Conservation (phyloP, 2,113 vertebrate species). For the Hippocampus guttulatus region DNA sequence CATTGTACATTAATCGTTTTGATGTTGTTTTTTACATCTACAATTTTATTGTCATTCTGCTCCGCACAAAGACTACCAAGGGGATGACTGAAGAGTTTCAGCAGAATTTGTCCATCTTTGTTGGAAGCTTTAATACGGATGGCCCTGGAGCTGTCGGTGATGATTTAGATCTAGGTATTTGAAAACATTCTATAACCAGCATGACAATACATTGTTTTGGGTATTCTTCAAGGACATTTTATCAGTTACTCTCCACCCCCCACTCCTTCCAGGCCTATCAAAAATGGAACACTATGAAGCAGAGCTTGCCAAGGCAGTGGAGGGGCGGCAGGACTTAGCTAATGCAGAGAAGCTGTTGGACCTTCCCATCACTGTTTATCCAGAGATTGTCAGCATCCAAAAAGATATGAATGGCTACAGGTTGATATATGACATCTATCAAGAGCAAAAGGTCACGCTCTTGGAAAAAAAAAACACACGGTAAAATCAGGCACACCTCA, state of each 20-base stretch:
- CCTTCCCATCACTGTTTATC: slow-evolving; percentile 77
- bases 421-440: slow-evolving; percentile 81
- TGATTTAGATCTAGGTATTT: slow-evolving; percentile 84
- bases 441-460: slow-evolving; percentile 71
- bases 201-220: neutral
- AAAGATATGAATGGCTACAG: slow-evolving; percentile 79
- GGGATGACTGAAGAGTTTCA: slow-evolving; percentile 72
- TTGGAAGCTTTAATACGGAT: slow-evolving; percentile 72
- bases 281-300: slow-evolving; percentile 75
- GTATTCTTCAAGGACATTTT: neutral
- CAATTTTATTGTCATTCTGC: neutral
- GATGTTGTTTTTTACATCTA: too few relatives aligned
- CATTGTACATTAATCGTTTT: neutral
- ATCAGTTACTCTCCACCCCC: neutral
- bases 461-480: too few relatives aligned
- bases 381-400: slow-evolving; percentile 77
- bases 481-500: neutral
- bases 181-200: neutral
- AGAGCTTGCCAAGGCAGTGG: slow-evolving; percentile 75
- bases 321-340: slow-evolving; percentile 70
- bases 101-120: slow-evolving; percentile 73
- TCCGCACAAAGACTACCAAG: slow-evolving; percentile 75
- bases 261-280: slow-evolving; percentile 69
- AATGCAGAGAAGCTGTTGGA: slow-evolving; percentile 87
- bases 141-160: slow-evolving; percentile 88